Conservation (phyloP, 37 sponge, comb jelly and placozoan species). For the Chondrilla cf. caribensis region DNA sequence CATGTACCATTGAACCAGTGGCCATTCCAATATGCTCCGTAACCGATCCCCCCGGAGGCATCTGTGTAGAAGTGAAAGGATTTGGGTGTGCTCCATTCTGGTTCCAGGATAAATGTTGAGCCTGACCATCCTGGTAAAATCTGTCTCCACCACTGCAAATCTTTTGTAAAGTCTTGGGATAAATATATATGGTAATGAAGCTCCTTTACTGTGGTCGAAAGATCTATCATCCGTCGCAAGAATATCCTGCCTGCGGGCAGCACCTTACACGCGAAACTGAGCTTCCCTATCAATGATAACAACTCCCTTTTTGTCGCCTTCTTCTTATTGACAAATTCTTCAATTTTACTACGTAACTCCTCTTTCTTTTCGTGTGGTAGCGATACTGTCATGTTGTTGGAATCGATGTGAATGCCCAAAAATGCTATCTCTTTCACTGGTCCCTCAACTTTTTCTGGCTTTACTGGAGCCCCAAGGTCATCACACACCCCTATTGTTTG, state of each 20-base stretch:
- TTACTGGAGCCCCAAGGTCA: background rate
- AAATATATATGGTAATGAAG: constrained; percentile 32
- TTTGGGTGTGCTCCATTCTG: constrained; percentile 13
- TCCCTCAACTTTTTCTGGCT: constrained; percentile 17
- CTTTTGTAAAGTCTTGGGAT: constrained; percentile 18
- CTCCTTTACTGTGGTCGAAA: background rate
- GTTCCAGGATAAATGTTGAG: background rate
- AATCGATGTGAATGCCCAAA: constrained; percentile 18
- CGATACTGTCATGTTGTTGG: background rate
- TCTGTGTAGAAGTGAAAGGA: constrained; percentile 33
- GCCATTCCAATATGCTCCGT: constrained; percentile 21
- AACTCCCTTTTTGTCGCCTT: background rate
- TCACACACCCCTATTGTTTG: background rate
- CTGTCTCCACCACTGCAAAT: constrained; percentile 49
- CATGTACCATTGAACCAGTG: constrained; percentile 34
- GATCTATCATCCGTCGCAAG: background rate
- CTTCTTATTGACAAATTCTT: background rate
- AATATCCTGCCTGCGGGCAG: background rate
- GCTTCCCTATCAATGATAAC: background rate
- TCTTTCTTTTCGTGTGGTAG: constrained; percentile 3
- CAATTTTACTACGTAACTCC: background rate
- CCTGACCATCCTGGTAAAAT: constrained; percentile 48
- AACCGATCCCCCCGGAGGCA: constrained; percentile 32
- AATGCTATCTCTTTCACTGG: constrained; percentile 10
- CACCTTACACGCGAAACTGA: background rate